Percentiles rank a stretch among this genome's conserved stretches.
These are phyloP conservation scores for Rhyzopertha dominica DNA, from an alignment of 1,140 invertebrate species.

Conservation along the genomic window DNA sequence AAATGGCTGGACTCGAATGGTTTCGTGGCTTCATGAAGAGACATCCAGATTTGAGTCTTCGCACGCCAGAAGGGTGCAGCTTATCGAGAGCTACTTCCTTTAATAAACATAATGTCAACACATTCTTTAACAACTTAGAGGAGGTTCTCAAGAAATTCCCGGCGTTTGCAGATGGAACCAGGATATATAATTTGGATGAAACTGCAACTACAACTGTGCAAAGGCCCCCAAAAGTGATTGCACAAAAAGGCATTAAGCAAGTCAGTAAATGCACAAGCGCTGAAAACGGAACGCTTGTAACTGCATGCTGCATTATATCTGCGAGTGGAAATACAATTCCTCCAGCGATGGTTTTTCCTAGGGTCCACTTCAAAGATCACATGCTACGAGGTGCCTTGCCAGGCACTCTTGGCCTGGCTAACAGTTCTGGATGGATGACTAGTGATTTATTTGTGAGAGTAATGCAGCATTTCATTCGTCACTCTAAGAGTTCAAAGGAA, in stretches of 20 bases:
- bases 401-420: slow-evolving; percentile 40
- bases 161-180: slow-evolving; percentile 18
- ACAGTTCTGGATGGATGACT: slow-evolving; percentile 46
- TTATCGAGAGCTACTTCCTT: slow-evolving; percentile 9
- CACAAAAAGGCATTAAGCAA: slow-evolving; percentile 35
- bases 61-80: neutral
- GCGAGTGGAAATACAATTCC: slow-evolving; percentile 40
- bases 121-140: slow-evolving; percentile 42
- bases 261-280: slow-evolving; percentile 33
- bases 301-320: slow-evolving; percentile 37
- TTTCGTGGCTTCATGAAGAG: slow-evolving; percentile 7
- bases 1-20: slow-evolving; percentile 18
- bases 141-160: slow-evolving; percentile 25
- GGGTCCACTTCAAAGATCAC: slow-evolving; percentile 35
- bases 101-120: slow-evolving; percentile 7
- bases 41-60: neutral
- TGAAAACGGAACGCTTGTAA: slow-evolving; percentile 39
- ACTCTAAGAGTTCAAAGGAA: slow-evolving; percentile 38
- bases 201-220: slow-evolving; percentile 43
- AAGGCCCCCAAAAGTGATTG: slow-evolving; percentile 26
- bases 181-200: slow-evolving; percentile 47
- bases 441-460: slow-evolving; percentile 45
- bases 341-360: slow-evolving; percentile 39
- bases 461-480: slow-evolving; percentile 46
- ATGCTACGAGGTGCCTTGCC: slow-evolving; percentile 40